Evolutionary conservation across 2,113 vertebrate genomes (phyloP).

Genomic region (Odocoileus virginianus): DNA sequence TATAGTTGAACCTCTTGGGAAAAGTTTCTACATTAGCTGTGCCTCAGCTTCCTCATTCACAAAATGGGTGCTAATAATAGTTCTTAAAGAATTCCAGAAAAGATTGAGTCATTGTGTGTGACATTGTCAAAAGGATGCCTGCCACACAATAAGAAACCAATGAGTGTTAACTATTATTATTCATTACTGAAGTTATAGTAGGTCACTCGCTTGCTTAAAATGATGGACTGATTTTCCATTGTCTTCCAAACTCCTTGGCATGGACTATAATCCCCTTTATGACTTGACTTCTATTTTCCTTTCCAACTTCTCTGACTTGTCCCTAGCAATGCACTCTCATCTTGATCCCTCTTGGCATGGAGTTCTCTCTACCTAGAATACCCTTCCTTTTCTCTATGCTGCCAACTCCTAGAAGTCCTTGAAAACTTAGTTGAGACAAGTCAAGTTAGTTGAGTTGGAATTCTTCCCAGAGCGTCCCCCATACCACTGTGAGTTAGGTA

Average conservation of each 20-base stretch:
- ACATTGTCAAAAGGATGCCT: background rate
- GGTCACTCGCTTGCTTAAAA: background rate
- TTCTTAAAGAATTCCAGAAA: background rate
- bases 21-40: background rate
- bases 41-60: background rate
- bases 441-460: background rate
- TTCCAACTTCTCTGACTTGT: background rate
- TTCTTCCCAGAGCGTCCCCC: background rate
- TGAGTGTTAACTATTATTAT: background rate
- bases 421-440: background rate
- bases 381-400: background rate
- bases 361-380: background rate
- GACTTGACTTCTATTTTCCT: background rate
- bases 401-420: background rate
- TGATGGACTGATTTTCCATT: background rate
- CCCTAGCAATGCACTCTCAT: background rate
- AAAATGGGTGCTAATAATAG: background rate
- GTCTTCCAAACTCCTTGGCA: background rate
- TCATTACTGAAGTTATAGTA: background rate
- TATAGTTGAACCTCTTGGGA: background rate
- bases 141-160: background rate
- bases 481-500: background rate
- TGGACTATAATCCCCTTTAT: background rate
- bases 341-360: background rate
- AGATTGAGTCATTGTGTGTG: background rate